A percentile compares a stretch with the other conserved stretches of the same genome.
Conservation (phyloP, 1,140 invertebrate species). For the Drosophila mayri region DNA sequence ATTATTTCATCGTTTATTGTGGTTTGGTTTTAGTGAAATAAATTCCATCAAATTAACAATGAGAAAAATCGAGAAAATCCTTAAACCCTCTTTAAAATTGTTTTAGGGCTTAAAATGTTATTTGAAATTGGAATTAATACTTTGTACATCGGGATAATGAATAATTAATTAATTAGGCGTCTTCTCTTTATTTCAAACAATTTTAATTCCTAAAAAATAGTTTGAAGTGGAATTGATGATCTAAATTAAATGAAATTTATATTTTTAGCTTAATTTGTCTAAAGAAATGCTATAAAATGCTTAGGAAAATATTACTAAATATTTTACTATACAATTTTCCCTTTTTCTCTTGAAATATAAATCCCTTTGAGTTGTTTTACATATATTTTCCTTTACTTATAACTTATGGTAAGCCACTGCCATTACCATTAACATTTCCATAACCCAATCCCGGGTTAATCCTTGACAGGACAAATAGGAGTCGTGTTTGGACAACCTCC, state of each 20-base stretch:
- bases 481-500: conserved; percentile 3
- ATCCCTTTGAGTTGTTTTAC: no score
- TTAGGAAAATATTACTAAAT: no score
- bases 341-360: not conserved
- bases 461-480: conserved; percentile 7
- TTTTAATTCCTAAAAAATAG: not conserved
- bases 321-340: not conserved
- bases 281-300: not conserved
- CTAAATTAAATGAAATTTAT: not conserved
- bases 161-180: not conserved
- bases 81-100: no score
- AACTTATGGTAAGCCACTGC: not conserved
- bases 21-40: not conserved
- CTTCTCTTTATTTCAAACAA: not conserved
- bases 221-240: not conserved
- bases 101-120: no score
- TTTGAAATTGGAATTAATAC: no score
- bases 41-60: not conserved
- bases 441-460: conserved; percentile 15
- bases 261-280: no score
- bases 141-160: no score
- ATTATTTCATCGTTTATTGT: not conserved
- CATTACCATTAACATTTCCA: conserved; percentile 12
- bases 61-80: no score
- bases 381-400: not conserved